Conservation (phyloP, 2,113 vertebrate genomes). For the Sorex araneus region DNA sequence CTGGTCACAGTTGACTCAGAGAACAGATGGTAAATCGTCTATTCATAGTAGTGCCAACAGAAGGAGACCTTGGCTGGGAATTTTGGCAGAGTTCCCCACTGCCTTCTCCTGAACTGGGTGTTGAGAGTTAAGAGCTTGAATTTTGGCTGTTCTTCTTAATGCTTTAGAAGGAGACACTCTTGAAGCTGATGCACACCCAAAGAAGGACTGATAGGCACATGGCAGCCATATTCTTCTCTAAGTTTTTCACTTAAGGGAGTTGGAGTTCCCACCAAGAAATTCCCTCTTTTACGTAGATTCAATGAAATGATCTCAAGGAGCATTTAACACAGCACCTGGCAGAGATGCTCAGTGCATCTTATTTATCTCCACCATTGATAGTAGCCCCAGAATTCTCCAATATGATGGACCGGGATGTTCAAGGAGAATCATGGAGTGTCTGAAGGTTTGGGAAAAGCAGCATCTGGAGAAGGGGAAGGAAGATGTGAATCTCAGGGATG, state of each 20-base stretch:
- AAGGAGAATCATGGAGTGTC: not conserved
- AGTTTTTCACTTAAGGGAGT: not conserved
- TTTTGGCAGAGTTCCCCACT: not conserved
- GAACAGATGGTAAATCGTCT: not conserved
- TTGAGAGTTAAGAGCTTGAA: not conserved
- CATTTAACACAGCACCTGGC: not conserved
- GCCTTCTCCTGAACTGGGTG: not conserved
- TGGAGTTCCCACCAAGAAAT: not conserved
- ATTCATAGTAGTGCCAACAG: not conserved
- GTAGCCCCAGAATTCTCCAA: not conserved
- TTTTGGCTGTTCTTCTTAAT: not conserved
- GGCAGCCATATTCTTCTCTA: not conserved
- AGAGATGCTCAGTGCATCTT: not conserved
- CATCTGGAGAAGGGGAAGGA: not conserved
- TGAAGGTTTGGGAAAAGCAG: not conserved
- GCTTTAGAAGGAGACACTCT: no score
- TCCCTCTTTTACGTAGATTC: not conserved
- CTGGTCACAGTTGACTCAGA: not conserved
- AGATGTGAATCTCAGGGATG: not conserved
- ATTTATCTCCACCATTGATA: accelerated
- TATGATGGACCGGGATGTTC: not conserved
- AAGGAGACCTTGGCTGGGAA: not conserved
- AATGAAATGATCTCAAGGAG: not conserved
- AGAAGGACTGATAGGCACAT: not conserved
- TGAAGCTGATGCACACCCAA: not conserved